Evolutionary conservation across 2,113 vertebrate genomes (phyloP), one percentile per base, ranked within the genome.

Genomic region (Cyprinodon variegatus): DNA sequence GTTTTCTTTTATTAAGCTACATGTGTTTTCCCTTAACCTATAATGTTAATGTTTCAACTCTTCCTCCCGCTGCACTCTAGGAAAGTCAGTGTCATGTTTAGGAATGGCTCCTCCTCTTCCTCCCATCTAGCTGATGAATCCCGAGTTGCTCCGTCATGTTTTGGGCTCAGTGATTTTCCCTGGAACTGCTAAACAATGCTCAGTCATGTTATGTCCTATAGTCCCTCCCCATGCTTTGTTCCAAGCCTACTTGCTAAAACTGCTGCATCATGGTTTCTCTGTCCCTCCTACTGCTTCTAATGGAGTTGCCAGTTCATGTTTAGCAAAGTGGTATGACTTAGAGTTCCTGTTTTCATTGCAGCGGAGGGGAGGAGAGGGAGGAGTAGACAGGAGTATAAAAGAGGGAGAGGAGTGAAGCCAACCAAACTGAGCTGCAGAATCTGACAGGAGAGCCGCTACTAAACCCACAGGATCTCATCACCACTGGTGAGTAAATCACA

Each of bases 331-430:
- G 62, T 65, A 36, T 67, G 65, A 72, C 62, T 38, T 64, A 4
- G 69, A 70, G 74, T 92, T 93, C 91, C 91, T 90, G 82, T 90
- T 93, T 84, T 85, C 63, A 64, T 70, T 83, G 78, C 65, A 77
- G 75, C 66, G 72, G 68, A 62, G n/a, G 8, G 14, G 75, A 65
- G 74, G 70, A 62, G 41, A 10, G 14, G 74, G 63, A 83, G 74
- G 89, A 85, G 91, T 84, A 87, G 86, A 78, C 82, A 63, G 10
- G 61, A 37, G 46, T 93, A 93, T 93, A 93, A 85, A 91, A 74
- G 50, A 41, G 38, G 20, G 13, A 75, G 64, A 72, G 15, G 57
- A 15, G n/a, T 66, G 63, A 7, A 50, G 22, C 6, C 70, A 67
- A 3, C 38, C 65, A 88, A 74, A 72, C 37, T 75, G 64, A 15